A percentile compares a stretch with the other conserved stretches of the same genome.
Conservation (phyloP, 2,888 invertebrate species). For the Drosophila antonietae region DNA sequence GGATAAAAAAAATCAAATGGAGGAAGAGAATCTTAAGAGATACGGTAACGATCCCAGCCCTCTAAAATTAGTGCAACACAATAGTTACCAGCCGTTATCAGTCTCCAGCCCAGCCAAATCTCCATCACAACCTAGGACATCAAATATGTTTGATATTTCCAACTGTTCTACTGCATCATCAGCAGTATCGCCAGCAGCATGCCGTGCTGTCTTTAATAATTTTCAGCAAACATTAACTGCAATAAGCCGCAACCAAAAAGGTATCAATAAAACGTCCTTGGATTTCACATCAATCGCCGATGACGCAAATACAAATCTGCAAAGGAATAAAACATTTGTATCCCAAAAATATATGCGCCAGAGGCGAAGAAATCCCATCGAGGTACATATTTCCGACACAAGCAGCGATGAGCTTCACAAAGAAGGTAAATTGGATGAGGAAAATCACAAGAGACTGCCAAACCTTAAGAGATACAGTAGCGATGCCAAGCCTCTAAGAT, state of each 20-base stretch:
- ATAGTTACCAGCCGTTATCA: slow-evolving; percentile 36
- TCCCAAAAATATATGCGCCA: slow-evolving; percentile 9
- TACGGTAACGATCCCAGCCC: not conserved
- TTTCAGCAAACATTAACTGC: slow-evolving; percentile 16
- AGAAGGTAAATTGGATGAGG: slow-evolving; percentile 5
- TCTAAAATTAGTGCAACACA: slow-evolving; percentile 9
- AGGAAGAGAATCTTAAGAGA: slow-evolving; percentile 12
- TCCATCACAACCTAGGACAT: not conserved
- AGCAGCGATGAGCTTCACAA: slow-evolving; percentile 39
- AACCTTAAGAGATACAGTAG: slow-evolving; percentile 1
- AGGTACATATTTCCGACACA: slow-evolving; percentile 28
- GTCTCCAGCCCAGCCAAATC: slow-evolving; percentile 9
- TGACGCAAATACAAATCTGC: not conserved
- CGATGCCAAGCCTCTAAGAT: slow-evolving; percentile 4
- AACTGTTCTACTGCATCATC: not conserved
- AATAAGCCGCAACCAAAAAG: not conserved
- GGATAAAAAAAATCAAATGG: slow-evolving; percentile 10
- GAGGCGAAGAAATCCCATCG: not conserved
- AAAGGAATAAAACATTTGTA: slow-evolving; percentile 8
- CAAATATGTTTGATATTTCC: not conserved
- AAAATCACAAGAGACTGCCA: slow-evolving; percentile 5
- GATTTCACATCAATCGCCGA: slow-evolving; percentile 7
- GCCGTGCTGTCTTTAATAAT: slow-evolving; percentile 9
- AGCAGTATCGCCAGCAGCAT: no score
- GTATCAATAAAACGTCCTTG: slow-evolving; percentile 6